Percentiles rank a stretch among this genome's conserved stretches.
Evolutionary conservation across 2,888 invertebrate genomes (phyloP).

Genomic region (Drosophila mercatorum): DNA sequence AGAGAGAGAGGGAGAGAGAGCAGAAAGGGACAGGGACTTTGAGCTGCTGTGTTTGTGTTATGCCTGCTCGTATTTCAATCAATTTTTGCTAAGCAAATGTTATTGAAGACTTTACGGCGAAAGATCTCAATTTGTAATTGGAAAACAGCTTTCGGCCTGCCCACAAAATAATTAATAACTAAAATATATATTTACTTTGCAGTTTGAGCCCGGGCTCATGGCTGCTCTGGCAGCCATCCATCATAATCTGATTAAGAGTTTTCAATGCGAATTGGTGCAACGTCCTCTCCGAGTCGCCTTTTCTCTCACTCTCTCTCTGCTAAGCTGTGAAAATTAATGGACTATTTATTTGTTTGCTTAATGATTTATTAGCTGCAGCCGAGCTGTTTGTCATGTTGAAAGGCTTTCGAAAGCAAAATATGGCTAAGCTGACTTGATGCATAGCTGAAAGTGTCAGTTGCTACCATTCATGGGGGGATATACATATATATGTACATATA

Average conservation of each 20-base stretch:
- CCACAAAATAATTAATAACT: constrained; percentile 72
- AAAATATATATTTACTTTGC: constrained; percentile 62
- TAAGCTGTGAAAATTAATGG: constrained; percentile 77
- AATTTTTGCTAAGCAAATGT: constrained; percentile 67
- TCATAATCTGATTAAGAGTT: constrained; percentile 70
- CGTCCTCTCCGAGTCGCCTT: constrained; percentile 5
- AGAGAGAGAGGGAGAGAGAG: background rate
- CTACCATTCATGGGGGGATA: background rate
- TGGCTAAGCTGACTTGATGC: background rate
- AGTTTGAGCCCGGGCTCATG: constrained; percentile 31
- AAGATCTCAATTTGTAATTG: constrained; percentile 52
- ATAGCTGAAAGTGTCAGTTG: background rate
- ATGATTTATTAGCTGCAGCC: constrained; percentile 67
- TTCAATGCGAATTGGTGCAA: constrained; percentile 64
- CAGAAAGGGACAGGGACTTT: background rate
- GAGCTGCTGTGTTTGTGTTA: constrained; percentile 21
- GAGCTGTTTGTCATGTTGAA: constrained; percentile 25
- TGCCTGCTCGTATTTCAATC: constrained; percentile 55
- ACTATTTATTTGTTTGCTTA: constrained; percentile 75
- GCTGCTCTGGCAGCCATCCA: constrained; percentile 33
- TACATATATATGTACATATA: no score
- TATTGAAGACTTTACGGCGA: constrained; percentile 40
- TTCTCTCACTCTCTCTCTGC: constrained; percentile 10
- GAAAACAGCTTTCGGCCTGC: constrained; percentile 40
- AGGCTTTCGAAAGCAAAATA: constrained; percentile 19